Conservation (phyloP, 1,140 invertebrate species). For the Maniola jurtina region DNA sequence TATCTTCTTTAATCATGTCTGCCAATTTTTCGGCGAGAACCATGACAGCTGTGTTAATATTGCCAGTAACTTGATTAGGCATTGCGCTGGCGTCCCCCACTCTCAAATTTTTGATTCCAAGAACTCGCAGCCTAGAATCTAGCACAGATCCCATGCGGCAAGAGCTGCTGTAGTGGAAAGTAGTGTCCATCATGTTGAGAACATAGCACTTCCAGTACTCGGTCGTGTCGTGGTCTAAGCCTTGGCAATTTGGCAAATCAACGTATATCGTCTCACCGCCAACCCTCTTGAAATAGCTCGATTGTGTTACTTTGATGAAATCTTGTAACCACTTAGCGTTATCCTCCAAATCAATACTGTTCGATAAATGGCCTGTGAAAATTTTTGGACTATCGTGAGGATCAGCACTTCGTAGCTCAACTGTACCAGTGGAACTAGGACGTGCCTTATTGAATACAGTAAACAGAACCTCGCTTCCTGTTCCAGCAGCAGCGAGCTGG, state of each 20-base stretch:
- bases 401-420: conserved; percentile 12
- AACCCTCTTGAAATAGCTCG: conserved; percentile 20
- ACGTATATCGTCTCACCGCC: conserved; percentile 20
- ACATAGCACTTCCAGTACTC: conserved; percentile 70
- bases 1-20: conserved; percentile 31
- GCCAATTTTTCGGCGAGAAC: conserved; percentile 38
- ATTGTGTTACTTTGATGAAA: conserved; percentile 20
- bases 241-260: conserved; percentile 18
- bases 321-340: conserved; percentile 20
- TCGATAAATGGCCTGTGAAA: conserved; percentile 13
- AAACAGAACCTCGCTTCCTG: conserved; percentile 11
- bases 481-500: conserved; percentile 9
- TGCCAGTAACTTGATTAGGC: conserved; percentile 34
- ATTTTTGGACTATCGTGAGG: conserved; percentile 15
- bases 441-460: conserved; percentile 6
- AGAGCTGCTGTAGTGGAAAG: conserved; percentile 70
- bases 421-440: conserved; percentile 5
- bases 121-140: conserved; percentile 66
- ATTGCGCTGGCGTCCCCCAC: conserved; percentile 50
- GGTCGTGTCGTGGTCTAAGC: conserved; percentile 14
- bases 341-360: conserved; percentile 77
- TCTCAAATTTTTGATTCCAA: conserved; percentile 48
- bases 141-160: conserved; percentile 77
- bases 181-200: conserved; percentile 46
- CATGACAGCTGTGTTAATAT: conserved; percentile 39